Evolutionary conservation across 2,888 invertebrate genomes (phyloP), one percentile per base, ranked within the genome.

Genomic region (Epirrhoe alternata): DNA sequence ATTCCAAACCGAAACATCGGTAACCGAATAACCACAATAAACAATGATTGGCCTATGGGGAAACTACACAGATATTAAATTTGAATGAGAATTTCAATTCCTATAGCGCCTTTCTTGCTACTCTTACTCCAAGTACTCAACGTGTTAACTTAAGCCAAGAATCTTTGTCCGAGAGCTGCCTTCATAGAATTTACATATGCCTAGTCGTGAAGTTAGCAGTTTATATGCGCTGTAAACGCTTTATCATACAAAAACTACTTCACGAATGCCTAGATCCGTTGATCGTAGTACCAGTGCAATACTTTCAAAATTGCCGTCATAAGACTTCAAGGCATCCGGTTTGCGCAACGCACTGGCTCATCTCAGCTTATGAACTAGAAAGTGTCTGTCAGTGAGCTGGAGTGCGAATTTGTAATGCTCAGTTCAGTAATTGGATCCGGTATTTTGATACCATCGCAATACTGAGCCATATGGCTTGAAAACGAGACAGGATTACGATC

Each of bases 301-400:
- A 42, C 42, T 61, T 58, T 61, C 53, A 61, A 61, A 65, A 53
- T 38, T 7, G 55, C 50, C 55, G 30, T 38, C 31, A 49, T 31
- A 31, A 57, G 5, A n/a, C n/a, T n/a, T 61, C 12, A 52, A 53
- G 38, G 49, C 49, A 61, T 66, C 66, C 66, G 55, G 57, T 55
- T 66, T 66, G 45, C 59, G 66, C 59, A 66, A 66, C 33, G 51
- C 52, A 53, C 30, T 33, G 45, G 54, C 58, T 62, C 59, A 55
- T 59, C 61, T 53, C 47, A 42, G 30, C 42, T 38, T 33, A 63
- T 66, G 59, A 63, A 45, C 62, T 62, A 62, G 66, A 66, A 63
- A 63, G 66, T 66, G 47, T 8, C 35, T 8, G 49, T 30, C 7
- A 55, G 54, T 55, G 47, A 61, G 38, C 59, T 42, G n/a, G 57